Conservation (phyloP, 2,888 invertebrate species). For the Bedellia somnulentella region DNA sequence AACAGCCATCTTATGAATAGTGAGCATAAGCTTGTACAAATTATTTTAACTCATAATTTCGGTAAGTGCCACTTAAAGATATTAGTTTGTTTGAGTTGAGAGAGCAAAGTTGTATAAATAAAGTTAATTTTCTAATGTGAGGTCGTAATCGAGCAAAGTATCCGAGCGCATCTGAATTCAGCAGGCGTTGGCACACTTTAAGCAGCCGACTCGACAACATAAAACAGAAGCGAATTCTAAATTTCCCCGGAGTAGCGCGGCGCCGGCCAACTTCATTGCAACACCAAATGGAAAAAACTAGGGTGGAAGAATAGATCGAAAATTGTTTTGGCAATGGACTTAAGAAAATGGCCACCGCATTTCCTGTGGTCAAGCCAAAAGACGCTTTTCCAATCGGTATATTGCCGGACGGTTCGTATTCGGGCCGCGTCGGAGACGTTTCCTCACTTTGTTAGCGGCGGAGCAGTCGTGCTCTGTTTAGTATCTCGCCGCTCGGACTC, state of each 20-base stretch:
- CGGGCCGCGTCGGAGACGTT: constrained; percentile 19
- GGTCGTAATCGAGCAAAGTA: constrained; percentile 17
- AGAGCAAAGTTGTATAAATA: no score
- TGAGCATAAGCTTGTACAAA: no score
- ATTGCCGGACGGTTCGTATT: constrained; percentile 29
- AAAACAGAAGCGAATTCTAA: constrained; percentile 28
- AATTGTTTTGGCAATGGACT: constrained; percentile 45
- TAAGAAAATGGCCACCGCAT: constrained; percentile 46
- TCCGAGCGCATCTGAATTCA: constrained; percentile 17
- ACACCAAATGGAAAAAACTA: constrained; percentile 43
- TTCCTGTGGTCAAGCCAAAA: constrained; percentile 57
- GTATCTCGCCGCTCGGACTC: no score
- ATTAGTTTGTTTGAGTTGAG: no score
- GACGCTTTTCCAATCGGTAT: constrained; percentile 43
- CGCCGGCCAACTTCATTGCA: constrained; percentile 36
- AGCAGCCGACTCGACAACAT: constrained; percentile 16
- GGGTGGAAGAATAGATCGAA: constrained; percentile 36
- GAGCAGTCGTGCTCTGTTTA: no score
- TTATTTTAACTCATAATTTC: no score
- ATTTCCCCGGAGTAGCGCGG: constrained; percentile 22
- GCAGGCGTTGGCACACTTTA: constrained; percentile 17
- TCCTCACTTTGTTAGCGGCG: constrained; percentile 12
- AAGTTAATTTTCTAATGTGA: no score
- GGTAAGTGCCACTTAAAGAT: no score
- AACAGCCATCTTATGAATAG: no score